Base-by-base conservation (phyloP, 2,797 vertebrate genomes). In the Alfaro cultratus region DNA sequence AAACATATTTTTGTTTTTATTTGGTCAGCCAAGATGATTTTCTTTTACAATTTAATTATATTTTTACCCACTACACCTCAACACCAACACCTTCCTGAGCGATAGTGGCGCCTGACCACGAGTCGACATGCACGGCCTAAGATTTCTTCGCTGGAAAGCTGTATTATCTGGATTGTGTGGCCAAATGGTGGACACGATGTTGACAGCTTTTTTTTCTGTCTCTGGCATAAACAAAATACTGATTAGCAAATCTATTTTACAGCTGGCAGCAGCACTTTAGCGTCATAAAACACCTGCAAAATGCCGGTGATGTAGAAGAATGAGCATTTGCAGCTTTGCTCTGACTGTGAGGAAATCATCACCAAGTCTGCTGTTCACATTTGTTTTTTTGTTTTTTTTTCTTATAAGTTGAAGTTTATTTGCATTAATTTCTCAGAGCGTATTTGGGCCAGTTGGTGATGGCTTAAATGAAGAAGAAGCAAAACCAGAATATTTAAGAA, bases 251-350 rank as follows among this genome's bases (percentile, higher is more conserved):
- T 78, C 31, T 46, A 53, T 73, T 73, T 70, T 83, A 70, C 39
- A 79, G 78, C 73, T 72, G 72, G 76, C 55, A 62, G 55, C n/a
- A 80, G 78, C 60, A 68, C 43, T 77, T 78, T n/a, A 31, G 13
- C 71, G 5, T n/a, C 26, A 26, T n/a, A 16, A 23, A 82, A 51
- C 60, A 80, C 29, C 26, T 49, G 73, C 53, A 67, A 34, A 82
- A 79, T 70, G 53, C 55, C n/a, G 31, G 49, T 76, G 75, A 78
- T 73, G 55, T 15, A 60, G n/a, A 77, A 76, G n/a, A 74, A 39
- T 60, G 71, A 77, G 39, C 3, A 18, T 73, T 71, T 79, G 73
- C 15, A 62, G 68, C 51, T 78, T 83, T 74, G 31, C 53, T 75
- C 36, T 71, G 60, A 74, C 36, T 68, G 67, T 46, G 39, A 76